phyloP scores from a whole-genome alignment of 2,888 invertebrate genomes.

The Nymphalis c-album region DNA sequence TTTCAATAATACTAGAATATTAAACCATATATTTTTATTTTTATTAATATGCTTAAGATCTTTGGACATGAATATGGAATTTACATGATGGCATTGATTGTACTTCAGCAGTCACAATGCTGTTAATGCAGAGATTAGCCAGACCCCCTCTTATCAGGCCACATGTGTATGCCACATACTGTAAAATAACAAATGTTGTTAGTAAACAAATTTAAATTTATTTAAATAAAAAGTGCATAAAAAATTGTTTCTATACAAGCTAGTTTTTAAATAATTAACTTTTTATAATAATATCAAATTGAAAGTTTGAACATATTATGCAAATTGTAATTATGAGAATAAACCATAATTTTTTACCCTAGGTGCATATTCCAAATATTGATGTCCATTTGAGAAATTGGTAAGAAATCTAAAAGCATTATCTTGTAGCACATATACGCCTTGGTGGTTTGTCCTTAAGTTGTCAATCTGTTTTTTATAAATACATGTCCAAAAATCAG shows the following conservation, averaged over 20 bases:
- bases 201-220: no score
- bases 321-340: neutral
- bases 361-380: slow-evolving; percentile 95
- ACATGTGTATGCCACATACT: slow-evolving; percentile 97
- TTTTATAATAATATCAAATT: no score
- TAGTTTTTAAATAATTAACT: no score
- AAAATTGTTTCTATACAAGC: no score
- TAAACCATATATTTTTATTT: neutral
- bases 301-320: no score
- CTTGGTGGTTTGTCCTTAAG: slow-evolving; percentile 97
- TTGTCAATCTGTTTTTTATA: slow-evolving; percentile 99
- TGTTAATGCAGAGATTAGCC: slow-evolving; percentile 95
- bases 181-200: slow-evolving; percentile 51
- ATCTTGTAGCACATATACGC: slow-evolving; percentile 98
- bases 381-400: slow-evolving; percentile 92
- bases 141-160: slow-evolving; percentile 97
- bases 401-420: slow-evolving; percentile 95
- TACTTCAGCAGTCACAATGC: slow-evolving; percentile 97
- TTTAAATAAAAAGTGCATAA: no score
- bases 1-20: neutral
- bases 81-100: slow-evolving; percentile 95
- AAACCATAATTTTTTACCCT: slow-evolving; percentile 77
- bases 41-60: slow-evolving; percentile 65
- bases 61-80: slow-evolving; percentile 94
- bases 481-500: slow-evolving; percentile 98